Base-by-base conservation (phyloP, 2,888 invertebrate genomes). In the Smittia aterrima region DNA sequence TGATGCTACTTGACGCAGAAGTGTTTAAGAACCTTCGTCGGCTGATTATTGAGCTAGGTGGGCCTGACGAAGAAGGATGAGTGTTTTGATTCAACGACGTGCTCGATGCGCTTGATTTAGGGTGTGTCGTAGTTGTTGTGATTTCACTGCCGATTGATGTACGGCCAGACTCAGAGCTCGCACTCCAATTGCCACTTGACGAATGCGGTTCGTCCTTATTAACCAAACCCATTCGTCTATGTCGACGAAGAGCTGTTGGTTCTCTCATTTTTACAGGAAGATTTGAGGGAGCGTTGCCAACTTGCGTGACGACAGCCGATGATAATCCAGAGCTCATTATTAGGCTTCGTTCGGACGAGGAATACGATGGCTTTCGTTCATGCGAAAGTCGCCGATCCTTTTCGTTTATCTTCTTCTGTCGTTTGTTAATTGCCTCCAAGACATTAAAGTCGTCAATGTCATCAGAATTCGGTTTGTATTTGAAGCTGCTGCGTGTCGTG, bases 121-220 rank as follows among this genome's bases (percentile, higher is more conserved):
- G 90, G 73, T 86, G 86, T 74, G 88, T 86, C 76, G 91, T 89
- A 4, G 87, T 87, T 0, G 86, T 85, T 75, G 92, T 90, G 66
- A 92, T 91, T 84, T 93, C 93, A 67, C 93, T 93, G 76, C 92
- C 93, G 75, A 93, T 90, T 74, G 93, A 93, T 3, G 93, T 92
- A 76, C 93, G 85, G 20, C 93, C 93, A 73, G 93, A 93, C 81
- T 93, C 93, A 0, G 94, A 94, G 80, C 95, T 95, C 1, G 93
- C 95, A 77, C 94, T 94, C 96, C 96, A 96, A 83, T 96, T 96
- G 47, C 96, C 96, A 79, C 93, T 92, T 13, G 94, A 94, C 1
- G 95, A 95, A 82, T 95, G 92, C 40, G 90, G 91, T 79, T 93
- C 92, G 76, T 94, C 93, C 81, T 90, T 91, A 62, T 85, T 86